Conservation (phyloP, 2,888 invertebrate species). For the Athalia cordata region DNA sequence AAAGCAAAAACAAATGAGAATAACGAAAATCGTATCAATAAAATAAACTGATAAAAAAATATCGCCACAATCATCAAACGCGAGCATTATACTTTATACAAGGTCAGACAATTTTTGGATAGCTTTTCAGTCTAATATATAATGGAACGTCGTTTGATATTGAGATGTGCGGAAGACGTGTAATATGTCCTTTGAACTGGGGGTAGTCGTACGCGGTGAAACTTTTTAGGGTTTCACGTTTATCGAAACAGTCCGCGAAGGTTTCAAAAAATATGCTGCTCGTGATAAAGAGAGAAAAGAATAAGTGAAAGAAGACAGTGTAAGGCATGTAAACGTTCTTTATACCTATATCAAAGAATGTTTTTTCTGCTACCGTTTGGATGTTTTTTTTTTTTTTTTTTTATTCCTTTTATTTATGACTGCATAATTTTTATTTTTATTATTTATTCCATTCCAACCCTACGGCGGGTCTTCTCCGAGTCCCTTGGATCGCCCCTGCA, state of each 20-base stretch:
- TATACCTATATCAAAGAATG: neutral
- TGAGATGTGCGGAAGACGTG: too few relatives aligned
- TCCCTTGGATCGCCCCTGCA: neutral
- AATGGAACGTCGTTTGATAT: neutral
- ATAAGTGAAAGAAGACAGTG: neutral
- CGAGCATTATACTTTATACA: neutral
- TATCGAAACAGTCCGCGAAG: neutral
- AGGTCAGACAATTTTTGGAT: neutral
- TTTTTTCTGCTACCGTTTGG: conserved; percentile 1
- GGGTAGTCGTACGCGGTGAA: neutral
- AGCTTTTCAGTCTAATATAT: conserved; percentile 3
- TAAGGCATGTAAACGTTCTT: neutral
- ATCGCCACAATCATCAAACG: neutral
- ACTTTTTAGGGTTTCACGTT: neutral
- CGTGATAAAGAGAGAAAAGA: neutral
- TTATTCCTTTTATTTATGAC: neutral
- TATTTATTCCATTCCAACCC: neutral
- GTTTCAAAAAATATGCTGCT: neutral
- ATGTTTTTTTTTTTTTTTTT: neutral
- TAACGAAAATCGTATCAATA: neutral
- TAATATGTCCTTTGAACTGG: neutral
- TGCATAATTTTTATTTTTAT: conserved; percentile 14
- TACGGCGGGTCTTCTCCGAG: neutral
- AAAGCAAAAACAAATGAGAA: conserved; percentile 1
- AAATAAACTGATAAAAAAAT: neutral